Evolutionary conservation across 2,888 invertebrate species (phyloP), one percentile per base, ranked within the genome.

Genomic region (Carpatolechia fugitivella): DNA sequence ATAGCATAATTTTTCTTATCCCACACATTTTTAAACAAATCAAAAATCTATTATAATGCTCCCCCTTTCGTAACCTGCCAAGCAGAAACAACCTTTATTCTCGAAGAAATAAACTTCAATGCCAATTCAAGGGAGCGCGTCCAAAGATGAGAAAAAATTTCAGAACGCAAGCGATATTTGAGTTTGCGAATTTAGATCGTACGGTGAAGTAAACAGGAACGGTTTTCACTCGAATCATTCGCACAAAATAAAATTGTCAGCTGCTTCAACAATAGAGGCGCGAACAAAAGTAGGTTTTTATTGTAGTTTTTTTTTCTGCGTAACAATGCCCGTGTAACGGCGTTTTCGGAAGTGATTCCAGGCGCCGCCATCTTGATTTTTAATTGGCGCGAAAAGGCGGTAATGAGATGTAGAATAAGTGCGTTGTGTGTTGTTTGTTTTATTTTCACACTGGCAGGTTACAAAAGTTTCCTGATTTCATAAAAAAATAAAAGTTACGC

Each of bases 261-360:
- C 65, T 62, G 63, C 60, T 33, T 14, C 54, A 58, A 63, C 65
- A 65, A 65, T 62, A 56, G 58, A 51, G 36, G 36, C 14, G 51
- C 47, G 60, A 49, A 63, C 61, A 63, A 65, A 63, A 62, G 62
- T 64, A 56, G 56, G 50, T 57, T 59, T 47, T 59, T 56, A 56
- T 57, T 58, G 54, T 56, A 59, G 49, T 50, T 51, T 56, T 57
- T 61, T 62, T 63, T 63, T 62, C 60, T 59, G 54, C 46, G 30
- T 47, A 57, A 68, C 65, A 70, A 70, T 63, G 58, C 61, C 52
- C 47, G 50, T 52, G 63, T 64, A 66, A 72, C 68, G 66, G 66
- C 58, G 55, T 63, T 64, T 67, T 68, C 61, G 70, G 66, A 68
- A 68, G 66, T 66, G 62, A 64, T 68, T 66, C 63, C 63, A 53